A percentile compares a stretch with the other conserved stretches of the same genome.
phyloP scores from a whole-genome alignment of 2,797 vertebrate species.

The Salmo trutta region DNA sequence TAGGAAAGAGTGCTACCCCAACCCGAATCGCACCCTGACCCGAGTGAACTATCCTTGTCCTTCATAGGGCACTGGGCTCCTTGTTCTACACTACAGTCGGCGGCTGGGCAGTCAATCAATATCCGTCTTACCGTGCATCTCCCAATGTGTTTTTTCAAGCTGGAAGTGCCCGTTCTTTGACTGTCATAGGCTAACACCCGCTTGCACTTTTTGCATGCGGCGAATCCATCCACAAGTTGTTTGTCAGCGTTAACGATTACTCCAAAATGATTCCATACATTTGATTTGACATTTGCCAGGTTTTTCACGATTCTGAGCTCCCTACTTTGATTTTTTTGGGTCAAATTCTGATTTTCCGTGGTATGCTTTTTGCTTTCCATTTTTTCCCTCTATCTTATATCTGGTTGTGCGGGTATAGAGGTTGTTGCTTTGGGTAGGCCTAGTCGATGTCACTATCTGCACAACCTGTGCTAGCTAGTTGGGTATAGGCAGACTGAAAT shows the following conservation, averaged over 20 bases:
- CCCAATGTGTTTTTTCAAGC: background rate
- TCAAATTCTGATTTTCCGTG: background rate
- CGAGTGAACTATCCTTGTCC: background rate
- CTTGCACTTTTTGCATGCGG: background rate
- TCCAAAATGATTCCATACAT: background rate
- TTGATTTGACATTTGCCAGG: background rate
- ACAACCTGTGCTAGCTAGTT: too few relatives aligned
- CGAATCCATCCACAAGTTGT: conserved; percentile 2
- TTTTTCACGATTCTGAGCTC: background rate
- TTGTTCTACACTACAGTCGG: background rate
- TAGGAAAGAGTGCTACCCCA: background rate
- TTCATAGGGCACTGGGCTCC: background rate
- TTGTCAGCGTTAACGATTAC: background rate
- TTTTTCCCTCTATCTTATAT: background rate
- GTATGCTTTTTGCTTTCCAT: background rate
- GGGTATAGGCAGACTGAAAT: too few relatives aligned
- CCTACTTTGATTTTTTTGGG: background rate
- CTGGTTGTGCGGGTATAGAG: too few relatives aligned
- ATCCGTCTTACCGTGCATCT: background rate
- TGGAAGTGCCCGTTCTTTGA: background rate
- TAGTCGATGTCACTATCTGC: too few relatives aligned
- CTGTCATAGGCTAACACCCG: background rate
- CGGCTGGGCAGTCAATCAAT: background rate
- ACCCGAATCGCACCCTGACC: background rate
- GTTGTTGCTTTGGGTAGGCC: too few relatives aligned